Evolutionary conservation across 2,797 vertebrate species (phyloP), one percentile per base, ranked within the genome.

Genomic region (Enteromius anoplus): DNA sequence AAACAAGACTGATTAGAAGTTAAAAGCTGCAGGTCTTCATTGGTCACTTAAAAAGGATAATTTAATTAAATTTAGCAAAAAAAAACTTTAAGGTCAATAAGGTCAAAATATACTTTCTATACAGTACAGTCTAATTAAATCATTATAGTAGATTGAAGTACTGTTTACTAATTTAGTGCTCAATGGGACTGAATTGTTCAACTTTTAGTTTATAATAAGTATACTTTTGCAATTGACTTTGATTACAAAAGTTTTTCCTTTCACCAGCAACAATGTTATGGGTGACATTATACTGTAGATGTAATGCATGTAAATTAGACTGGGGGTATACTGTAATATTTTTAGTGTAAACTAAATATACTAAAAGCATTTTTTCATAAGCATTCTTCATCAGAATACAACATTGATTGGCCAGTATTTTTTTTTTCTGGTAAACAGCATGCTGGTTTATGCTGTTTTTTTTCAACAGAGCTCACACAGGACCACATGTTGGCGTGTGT

Each of bases 401-500:
- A 7, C 21, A 14, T 37, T 51, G 49, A 9, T n/a, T 73, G 53
- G 10, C 66, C 19, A 19, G 78, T 8, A 23, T 21, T 32, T n/a
- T 60, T 42, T 69, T 3, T 14, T 34, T 9, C 15, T 19, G 37
- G 8, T 60, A 21, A 72, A 37, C 40, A 29, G 21, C 53, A 23
- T 29, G 9, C 49, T 45, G 32, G 78, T 53, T 51, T 53, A 64
- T 29, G 37, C 26, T 19, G 62, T 2, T 26, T 0, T 58, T 66
- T 75, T 75, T 75, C n/a, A 82, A 34, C 12, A 68, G 37, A 29
- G 42, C 81, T 62, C 73, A 78, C 73, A 37, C n/a, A 23, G 29
- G 47, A 71, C 75, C 71, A 85, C 58, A 80, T 82, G 80, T 34
- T 26, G 51, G 76, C 29, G 32, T 76, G 68, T 78, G 32, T 40